Base-by-base conservation (phyloP, 2,797 vertebrate species). In the Tinamus major region DNA sequence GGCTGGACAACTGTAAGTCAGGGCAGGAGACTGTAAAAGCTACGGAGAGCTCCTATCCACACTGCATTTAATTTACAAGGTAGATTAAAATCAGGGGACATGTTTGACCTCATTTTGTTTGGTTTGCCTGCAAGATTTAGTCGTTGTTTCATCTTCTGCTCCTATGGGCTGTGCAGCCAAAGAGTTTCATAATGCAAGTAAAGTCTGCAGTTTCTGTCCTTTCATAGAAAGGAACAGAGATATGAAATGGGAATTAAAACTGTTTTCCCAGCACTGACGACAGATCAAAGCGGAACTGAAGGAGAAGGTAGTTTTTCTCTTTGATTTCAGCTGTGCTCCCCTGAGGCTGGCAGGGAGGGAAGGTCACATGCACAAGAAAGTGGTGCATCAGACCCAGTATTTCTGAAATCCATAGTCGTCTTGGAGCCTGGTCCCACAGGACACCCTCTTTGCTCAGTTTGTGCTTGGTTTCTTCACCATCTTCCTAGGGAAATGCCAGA, bases 261-360 rank as follows among this genome's bases (percentile, higher is more conserved):
- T 1, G 1, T 88, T 95, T 82, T 81, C 88, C 94, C 80, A 82
- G 77, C 5, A 39, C 82, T 83, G 90, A 91, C 76, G 80, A 65
- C 91, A 82, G 91, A 92, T 75, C 71, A 90, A 91, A 92, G 94
- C 79, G 1, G 8, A 92, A 76, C 59, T 4, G 16, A 96, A 95
- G 93, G 95, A 96, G 89, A 77, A 90, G 68, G 61, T 72, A 87
- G 72, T 85, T 92, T 96, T 95, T 90, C 87, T 64, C 71, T 89
- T 27, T 90, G 96, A 95, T 95, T 92, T 96, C 93, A 79, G 81
- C 85, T 85, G 82, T 74, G 71, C 74, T 96, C 94, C 83, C 90
- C 49, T 18, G 93, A 64, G 96, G 79, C 63, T 39, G 5, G 51
- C 75, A 58, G 82, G 48, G 89, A 31, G 42, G 83, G 93, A 96